Percentiles rank a stretch among this genome's conserved stretches.
phyloP scores from a whole-genome alignment of 2,113 vertebrate genomes.

The Sporophila hypoxantha region DNA sequence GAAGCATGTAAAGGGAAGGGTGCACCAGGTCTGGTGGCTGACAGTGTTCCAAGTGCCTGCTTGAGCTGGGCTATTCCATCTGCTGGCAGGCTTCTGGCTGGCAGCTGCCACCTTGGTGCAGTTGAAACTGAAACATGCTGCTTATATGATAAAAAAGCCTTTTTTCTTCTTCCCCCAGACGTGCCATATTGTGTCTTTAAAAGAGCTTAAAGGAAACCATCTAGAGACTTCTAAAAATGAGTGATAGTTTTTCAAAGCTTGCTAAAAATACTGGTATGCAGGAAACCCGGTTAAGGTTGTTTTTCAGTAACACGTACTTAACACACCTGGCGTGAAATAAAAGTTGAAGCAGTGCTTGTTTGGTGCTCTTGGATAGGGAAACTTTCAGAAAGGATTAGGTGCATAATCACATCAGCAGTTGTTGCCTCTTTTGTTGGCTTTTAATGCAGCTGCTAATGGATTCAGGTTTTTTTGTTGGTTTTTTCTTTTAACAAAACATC shows the following conservation, averaged over 20 bases:
- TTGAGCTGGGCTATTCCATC: neutral
- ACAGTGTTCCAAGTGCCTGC: neutral
- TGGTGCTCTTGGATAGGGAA: neutral
- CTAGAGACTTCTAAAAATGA: neutral
- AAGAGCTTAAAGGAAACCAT: neutral
- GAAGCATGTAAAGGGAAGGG: neutral
- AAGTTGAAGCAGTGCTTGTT: neutral
- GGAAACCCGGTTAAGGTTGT: neutral
- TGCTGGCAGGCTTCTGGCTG: neutral
- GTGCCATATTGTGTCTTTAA: neutral
- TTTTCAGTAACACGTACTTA: neutral
- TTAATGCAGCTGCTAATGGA: conserved; percentile 43
- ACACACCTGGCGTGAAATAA: neutral
- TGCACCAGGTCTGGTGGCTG: neutral
- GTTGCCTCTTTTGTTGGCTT: conserved; percentile 30
- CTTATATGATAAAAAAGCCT: neutral
- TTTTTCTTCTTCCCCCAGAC: neutral
- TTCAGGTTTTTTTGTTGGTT: neutral
- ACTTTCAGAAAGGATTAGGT: neutral
- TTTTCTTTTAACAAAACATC: conserved; percentile 4
- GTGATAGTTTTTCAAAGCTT: neutral
- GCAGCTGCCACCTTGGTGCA: neutral
- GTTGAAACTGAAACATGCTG: neutral
- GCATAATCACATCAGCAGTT: neutral
- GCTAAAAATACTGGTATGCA: neutral